Conservation (phyloP, 2,797 vertebrate species). For the Acestrorhynchus altus region DNA sequence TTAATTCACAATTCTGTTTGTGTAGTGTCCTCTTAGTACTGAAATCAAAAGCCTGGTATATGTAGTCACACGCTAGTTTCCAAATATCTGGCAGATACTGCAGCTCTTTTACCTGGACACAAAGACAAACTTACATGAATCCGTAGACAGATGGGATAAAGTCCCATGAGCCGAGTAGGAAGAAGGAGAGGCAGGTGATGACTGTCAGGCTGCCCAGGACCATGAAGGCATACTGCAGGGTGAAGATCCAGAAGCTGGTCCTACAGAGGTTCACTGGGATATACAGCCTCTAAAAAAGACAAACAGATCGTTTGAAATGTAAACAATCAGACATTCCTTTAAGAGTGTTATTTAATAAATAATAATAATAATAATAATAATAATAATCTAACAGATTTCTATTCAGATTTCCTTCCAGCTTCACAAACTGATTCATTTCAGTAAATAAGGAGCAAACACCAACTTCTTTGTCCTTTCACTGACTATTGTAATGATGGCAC, state of each 20-base stretch:
- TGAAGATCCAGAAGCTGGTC: constrained; percentile 89
- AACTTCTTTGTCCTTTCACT: too few species aligned
- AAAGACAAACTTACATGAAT: constrained; percentile 89
- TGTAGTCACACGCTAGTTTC: too few species aligned
- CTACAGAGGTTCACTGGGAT: constrained; percentile 87
- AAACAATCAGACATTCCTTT: not conserved
- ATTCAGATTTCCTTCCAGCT: too few species aligned
- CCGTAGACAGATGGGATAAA: constrained; percentile 95
- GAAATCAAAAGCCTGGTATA: too few species aligned
- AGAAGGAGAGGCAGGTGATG: constrained; percentile 91
- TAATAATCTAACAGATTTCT: too few species aligned
- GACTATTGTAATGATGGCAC: too few species aligned
- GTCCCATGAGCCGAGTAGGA: constrained; percentile 96
- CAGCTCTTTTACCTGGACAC: not conserved
- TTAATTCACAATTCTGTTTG: too few species aligned
- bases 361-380: too few species aligned
- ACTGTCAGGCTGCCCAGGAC: constrained; percentile 91
- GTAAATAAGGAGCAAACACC: too few species aligned
- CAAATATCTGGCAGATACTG: not conserved
- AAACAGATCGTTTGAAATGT: not conserved
- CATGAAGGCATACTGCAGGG: constrained; percentile 86
- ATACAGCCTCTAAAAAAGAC: constrained; percentile 83
- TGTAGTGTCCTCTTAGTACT: too few species aligned
- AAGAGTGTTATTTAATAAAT: too few species aligned
- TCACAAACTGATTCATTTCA: too few species aligned